Evolutionary conservation across 2,113 vertebrate species (phyloP).

Genomic region (Aythya baeri): DNA sequence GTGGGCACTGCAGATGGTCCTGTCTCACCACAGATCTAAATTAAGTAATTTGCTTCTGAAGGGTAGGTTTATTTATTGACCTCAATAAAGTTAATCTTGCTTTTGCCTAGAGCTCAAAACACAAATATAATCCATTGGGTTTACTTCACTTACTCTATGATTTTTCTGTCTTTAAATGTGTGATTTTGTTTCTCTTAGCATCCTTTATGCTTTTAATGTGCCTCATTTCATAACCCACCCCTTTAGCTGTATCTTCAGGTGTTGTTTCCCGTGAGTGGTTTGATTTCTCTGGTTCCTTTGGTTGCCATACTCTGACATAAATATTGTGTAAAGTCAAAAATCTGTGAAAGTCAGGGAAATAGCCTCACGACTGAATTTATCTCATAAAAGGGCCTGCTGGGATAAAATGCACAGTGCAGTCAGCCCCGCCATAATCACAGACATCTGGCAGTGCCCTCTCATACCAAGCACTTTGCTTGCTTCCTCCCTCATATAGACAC

Average conservation of each 20-base stretch:
- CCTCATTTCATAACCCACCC: background rate
- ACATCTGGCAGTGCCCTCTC: background rate
- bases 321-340: background rate
- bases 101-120: background rate
- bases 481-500: background rate
- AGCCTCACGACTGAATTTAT: rapidly evolving
- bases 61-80: constrained; percentile 48
- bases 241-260: background rate
- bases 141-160: background rate
- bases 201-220: background rate
- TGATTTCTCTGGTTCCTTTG: background rate
- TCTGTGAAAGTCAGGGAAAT: background rate
- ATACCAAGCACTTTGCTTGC: background rate
- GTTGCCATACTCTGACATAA: rapidly evolving
- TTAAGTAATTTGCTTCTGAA: constrained; percentile 58
- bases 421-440: rapidly evolving
- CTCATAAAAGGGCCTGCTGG: background rate
- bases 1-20: constrained; percentile 60
- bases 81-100: constrained; percentile 63
- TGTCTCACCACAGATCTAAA: constrained; percentile 59
- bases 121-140: background rate
- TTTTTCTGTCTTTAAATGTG: background rate
- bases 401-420: background rate
- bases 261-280: rapidly evolving
- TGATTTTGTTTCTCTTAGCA: background rate